Conservation (phyloP, 2,888 invertebrate genomes). For the Arctia plantaginis region DNA sequence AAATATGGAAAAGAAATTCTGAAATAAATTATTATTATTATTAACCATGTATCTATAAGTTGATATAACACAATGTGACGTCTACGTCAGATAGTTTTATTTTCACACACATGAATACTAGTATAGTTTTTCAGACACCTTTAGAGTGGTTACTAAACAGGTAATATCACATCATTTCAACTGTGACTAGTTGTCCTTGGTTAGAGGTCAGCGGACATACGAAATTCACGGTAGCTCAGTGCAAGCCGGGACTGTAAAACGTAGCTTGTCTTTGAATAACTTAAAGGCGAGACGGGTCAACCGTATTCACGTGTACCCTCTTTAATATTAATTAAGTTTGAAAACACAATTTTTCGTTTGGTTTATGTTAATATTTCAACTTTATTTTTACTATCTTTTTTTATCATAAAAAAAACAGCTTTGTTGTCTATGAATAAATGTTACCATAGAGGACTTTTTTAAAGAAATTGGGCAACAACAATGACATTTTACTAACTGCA, state of each 20-base stretch:
- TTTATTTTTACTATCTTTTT: constrained; percentile 27
- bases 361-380: constrained; percentile 34
- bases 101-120: not conserved
- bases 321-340: constrained; percentile 66
- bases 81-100: not conserved
- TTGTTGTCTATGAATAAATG: constrained; percentile 8
- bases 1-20: no score
- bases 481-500: constrained; percentile 12
- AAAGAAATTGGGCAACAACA: constrained; percentile 1
- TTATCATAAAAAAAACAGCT: constrained; percentile 15
- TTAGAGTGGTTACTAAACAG: constrained; percentile 34
- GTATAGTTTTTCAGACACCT: constrained; percentile 32
- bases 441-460: constrained; percentile 4
- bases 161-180: constrained; percentile 40
- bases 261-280: constrained; percentile 59
- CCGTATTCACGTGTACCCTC: constrained; percentile 63
- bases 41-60: not conserved
- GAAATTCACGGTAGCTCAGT: constrained; percentile 47
- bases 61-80: not conserved
- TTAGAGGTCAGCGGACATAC: constrained; percentile 50
- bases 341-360: constrained; percentile 37
- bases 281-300: constrained; percentile 65
- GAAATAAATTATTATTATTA: no score
- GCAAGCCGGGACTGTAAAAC: constrained; percentile 43
- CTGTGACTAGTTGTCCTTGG: constrained; percentile 55